Conservation (phyloP, 2,888 invertebrate genomes). For the Branchinecta sandiegonensis region DNA sequence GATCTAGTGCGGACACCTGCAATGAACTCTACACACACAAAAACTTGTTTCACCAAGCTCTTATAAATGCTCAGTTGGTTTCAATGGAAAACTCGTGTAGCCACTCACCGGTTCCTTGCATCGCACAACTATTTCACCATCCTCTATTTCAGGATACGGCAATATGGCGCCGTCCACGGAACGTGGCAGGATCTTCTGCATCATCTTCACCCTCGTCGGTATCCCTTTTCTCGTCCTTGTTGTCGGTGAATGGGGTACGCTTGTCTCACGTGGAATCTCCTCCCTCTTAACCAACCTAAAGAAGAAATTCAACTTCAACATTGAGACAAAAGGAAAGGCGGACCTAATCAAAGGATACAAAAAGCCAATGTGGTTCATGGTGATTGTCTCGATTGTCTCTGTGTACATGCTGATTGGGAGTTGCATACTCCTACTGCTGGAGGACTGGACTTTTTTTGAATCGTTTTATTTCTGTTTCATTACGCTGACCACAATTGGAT, state of each 20-base stretch:
- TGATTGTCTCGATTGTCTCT: constrained; percentile 44
- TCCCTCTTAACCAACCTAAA: constrained; percentile 40
- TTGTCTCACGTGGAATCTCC: constrained; percentile 62
- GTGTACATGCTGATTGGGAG: constrained; percentile 69
- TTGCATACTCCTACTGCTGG: constrained; percentile 65
- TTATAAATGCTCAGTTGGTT: too few relatives aligned
- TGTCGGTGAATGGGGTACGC: constrained; percentile 67
- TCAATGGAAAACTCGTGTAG: too few relatives aligned
- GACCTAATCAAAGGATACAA: background rate
- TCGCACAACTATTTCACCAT: too few relatives aligned
- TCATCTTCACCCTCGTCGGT: constrained; percentile 66
- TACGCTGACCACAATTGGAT: constrained; percentile 89
- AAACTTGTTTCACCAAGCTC: too few relatives aligned
- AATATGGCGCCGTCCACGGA: constrained; percentile 71
- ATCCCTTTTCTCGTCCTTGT: constrained; percentile 75
- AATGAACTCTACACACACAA: too few relatives aligned
- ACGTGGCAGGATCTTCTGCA: constrained; percentile 62
- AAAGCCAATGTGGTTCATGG: background rate
- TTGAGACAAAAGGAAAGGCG: background rate
- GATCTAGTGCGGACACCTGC: too few relatives aligned
- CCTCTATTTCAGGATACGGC: constrained; percentile 55
- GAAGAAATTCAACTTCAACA: background rate
- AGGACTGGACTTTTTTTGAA: constrained; percentile 79
- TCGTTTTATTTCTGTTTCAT: constrained; percentile 87
- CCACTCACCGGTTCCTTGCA: too few relatives aligned